Evolutionary conservation across 2,113 vertebrate genomes (phyloP).

Genomic region (Ciconia maguari): DNA sequence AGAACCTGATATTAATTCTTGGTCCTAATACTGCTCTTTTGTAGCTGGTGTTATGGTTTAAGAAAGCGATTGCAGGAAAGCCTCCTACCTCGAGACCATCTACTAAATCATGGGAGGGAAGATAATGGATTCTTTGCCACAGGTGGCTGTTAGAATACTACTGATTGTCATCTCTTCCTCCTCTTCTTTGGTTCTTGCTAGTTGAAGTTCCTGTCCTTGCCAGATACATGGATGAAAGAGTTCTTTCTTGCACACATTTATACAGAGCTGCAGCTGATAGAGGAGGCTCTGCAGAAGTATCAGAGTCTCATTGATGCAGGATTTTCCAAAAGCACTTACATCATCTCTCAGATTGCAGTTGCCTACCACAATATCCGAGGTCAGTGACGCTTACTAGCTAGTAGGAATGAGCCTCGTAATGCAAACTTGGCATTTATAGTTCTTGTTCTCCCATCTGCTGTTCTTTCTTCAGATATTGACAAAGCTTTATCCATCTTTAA

Average conservation of each 20-base stretch:
- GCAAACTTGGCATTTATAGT: background rate
- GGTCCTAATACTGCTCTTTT: background rate
- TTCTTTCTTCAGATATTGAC: slow-evolving; percentile 88
- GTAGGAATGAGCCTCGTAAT: background rate
- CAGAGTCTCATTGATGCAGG: slow-evolving; percentile 95
- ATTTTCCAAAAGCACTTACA: slow-evolving; percentile 97
- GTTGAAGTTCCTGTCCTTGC: slow-evolving; percentile 95
- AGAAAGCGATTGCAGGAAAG: background rate
- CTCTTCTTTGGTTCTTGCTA: slow-evolving; percentile 69
- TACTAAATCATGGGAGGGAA: background rate
- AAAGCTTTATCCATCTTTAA: slow-evolving; percentile 96
- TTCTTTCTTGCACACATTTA: slow-evolving; percentile 99
- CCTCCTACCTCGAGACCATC: background rate
- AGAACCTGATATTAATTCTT: background rate
- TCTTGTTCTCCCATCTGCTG: background rate
- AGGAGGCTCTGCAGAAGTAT: slow-evolving; percentile 96
- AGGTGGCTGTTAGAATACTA: background rate
- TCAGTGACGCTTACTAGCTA: slow-evolving; percentile 50
- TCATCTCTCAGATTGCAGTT: slow-evolving; percentile 98
- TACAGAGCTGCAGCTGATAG: slow-evolving; percentile 97
- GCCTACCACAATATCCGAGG: slow-evolving; percentile 99
- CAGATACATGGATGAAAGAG: slow-evolving; percentile 97
- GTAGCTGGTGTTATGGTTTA: background rate
- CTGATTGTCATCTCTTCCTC: slow-evolving; percentile 56
- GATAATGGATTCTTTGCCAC: background rate